These are phyloP conservation scores for Byasa hedistus DNA, from an alignment of 2,888 invertebrate genomes.

Conservation along the genomic window DNA sequence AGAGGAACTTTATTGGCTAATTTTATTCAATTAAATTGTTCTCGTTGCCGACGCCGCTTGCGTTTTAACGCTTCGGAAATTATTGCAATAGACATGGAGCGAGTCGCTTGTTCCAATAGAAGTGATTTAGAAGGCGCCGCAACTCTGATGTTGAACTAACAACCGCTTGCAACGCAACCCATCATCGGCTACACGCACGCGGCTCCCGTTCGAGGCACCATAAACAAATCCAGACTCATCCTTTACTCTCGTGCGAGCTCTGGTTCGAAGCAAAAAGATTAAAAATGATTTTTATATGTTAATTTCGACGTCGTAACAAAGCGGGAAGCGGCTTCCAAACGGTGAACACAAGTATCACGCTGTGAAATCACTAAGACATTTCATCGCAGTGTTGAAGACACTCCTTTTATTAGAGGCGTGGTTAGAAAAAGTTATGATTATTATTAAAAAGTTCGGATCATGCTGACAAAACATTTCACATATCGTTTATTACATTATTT, in stretches of 20 bases:
- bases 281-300: constrained; percentile 55
- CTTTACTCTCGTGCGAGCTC: constrained; percentile 44
- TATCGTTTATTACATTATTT: constrained; percentile 72
- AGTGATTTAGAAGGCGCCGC: constrained; percentile 52
- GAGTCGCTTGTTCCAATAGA: constrained; percentile 43
- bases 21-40: constrained; percentile 79
- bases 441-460: constrained; percentile 59
- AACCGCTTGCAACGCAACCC: constrained; percentile 40
- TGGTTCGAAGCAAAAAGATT: constrained; percentile 56
- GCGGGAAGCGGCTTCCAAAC: constrained; percentile 70
- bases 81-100: constrained; percentile 68
- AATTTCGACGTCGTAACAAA: constrained; percentile 47
- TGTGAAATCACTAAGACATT: constrained; percentile 64
- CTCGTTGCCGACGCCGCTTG: constrained; percentile 51
- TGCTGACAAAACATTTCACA: constrained; percentile 76
- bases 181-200: constrained; percentile 44
- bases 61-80: constrained; percentile 69
- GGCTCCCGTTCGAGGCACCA: constrained; percentile 45
- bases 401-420: constrained; percentile 62
- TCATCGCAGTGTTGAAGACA: constrained; percentile 70
- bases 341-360: constrained; percentile 65
- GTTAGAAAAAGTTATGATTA: constrained; percentile 53
- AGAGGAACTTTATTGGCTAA: constrained; percentile 75
- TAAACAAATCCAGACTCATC: constrained; percentile 50
- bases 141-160: constrained; percentile 41